Base-by-base conservation (phyloP, 2,888 invertebrate genomes). In the Melanostoma mellinum region DNA sequence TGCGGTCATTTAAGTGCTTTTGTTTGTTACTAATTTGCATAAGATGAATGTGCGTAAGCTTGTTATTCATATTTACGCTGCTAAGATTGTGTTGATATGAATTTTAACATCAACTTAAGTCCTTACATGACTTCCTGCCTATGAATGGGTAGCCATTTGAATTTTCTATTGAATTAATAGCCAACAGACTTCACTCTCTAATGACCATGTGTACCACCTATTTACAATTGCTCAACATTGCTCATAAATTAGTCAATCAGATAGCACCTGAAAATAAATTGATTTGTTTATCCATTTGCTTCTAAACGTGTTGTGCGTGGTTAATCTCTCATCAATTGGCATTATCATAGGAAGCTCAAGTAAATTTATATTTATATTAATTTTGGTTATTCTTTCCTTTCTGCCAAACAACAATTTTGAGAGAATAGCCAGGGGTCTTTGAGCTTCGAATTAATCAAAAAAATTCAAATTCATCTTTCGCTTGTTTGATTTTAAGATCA, bases 1-100 rank as follows among this genome's bases (percentile, higher is more conserved):
- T 3, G 35, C 52, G 73, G 68, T 42, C 52, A 79, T 65, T 67
- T 55, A 84, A 84, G 84, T 79, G 84, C 65, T 71, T 84, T 84
- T 84, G 84, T 84, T 84, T 79, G 84, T 79, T 67, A 75, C 44
- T 61, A 79, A 84, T 84, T 79, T 84, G 84, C 79, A 84, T 84
- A 79, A 79, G 65, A 84, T 75, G 67, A 60, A 84, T 79, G 71
- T 68, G 42, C 53, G 44, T 48, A 48, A 55, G 55, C 67, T 78
- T 79, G 74, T 74, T 84, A 84, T 74, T 79, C 74, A 74, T 79
- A 72, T 55, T 81, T 65, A 58, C 10, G 63, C 38, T 65, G 63
- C 38, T 65, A 42, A 71, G 46, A 76, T 72, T 8, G 3, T 48
- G 56, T n/a, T 48, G 58, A 56, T 56, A 50, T 61, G 35, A 35